These are phyloP conservation scores for Myocastor coypus DNA, from an alignment of 2,113 vertebrate genomes.

Conservation along the genomic window DNA sequence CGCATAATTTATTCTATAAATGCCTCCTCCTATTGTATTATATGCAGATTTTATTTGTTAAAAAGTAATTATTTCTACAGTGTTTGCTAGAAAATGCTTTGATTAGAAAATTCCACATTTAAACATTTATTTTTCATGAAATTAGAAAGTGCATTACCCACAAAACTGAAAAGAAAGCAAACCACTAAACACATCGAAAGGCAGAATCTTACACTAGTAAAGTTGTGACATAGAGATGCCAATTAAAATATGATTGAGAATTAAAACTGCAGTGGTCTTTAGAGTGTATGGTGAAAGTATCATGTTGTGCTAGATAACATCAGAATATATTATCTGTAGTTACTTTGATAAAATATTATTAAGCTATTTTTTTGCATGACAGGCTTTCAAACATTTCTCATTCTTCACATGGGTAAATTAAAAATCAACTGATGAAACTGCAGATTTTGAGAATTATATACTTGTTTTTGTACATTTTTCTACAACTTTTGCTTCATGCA, in stretches of 20 bases:
- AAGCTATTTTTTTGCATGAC: slow-evolving; percentile 15
- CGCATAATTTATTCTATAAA: not conserved
- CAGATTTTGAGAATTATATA: not conserved
- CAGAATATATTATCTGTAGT: not conserved
- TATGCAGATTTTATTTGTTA: not conserved
- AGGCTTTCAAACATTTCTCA: not conserved
- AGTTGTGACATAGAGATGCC: not conserved
- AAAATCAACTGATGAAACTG: slow-evolving; percentile 37
- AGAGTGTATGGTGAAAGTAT: not conserved
- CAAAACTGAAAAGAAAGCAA: too few relatives aligned
- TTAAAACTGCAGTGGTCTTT: slow-evolving; percentile 11
- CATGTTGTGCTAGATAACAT: not conserved
- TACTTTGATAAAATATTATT: slow-evolving; percentile 12
- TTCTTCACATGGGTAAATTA: slow-evolving; percentile 24
- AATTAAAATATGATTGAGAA: not conserved
- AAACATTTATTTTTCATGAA: not conserved
- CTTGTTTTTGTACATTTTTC: not conserved
- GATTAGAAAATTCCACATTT: slow-evolving; percentile 15
- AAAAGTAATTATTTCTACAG: slow-evolving; percentile 1
- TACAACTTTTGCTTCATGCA: not conserved
- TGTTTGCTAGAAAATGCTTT: not conserved
- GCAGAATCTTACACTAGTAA: slow-evolving; percentile 15
- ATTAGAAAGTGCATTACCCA: not conserved
- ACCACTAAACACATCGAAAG: not conserved
- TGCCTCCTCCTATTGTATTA: not conserved